A percentile compares a stretch with the other conserved stretches of the same genome.
These are phyloP conservation scores for Corythaeola cristata DNA, from an alignment of 2,113 vertebrate genomes.

Conservation along the genomic window DNA sequence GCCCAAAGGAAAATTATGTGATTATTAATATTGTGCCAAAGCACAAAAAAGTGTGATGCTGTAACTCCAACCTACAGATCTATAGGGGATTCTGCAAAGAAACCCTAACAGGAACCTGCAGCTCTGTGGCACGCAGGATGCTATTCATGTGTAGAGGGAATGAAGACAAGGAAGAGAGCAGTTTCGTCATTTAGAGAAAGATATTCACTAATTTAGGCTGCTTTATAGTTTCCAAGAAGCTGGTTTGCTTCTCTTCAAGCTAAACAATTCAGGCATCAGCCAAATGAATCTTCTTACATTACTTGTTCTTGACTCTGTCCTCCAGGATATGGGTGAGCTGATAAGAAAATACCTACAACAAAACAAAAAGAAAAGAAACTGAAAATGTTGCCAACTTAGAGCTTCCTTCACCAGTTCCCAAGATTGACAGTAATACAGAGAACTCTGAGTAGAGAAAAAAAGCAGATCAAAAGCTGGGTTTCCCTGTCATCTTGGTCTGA, in stretches of 20 bases:
- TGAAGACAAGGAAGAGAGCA: neutral
- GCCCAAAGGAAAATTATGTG: neutral
- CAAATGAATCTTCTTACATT: constrained; percentile 82
- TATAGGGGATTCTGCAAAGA: neutral
- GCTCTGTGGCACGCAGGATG: neutral
- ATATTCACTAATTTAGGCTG: neutral
- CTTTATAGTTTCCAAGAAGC: neutral
- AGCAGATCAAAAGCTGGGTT: neutral
- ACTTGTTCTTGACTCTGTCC: constrained; percentile 85
- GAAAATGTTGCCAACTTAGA: neutral
- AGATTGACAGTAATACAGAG: neutral
- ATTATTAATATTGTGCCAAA: neutral
- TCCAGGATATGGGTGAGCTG: constrained; percentile 91
- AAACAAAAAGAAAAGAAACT: constrained; percentile 31
- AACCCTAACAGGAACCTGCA: neutral
- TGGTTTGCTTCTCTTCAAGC: neutral
- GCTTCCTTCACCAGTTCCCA: neutral
- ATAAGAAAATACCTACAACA: constrained; percentile 88
- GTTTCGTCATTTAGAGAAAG: neutral
- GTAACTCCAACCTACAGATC: neutral
- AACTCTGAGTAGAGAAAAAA: neutral
- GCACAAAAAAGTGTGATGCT: neutral
- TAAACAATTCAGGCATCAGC: neutral
- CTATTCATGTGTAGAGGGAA: neutral
- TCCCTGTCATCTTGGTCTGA: neutral